A percentile compares a stretch with the other conserved stretches of the same genome.
Conservation (phyloP, 1,140 invertebrate species). For the Drosophila gunungcola region DNA sequence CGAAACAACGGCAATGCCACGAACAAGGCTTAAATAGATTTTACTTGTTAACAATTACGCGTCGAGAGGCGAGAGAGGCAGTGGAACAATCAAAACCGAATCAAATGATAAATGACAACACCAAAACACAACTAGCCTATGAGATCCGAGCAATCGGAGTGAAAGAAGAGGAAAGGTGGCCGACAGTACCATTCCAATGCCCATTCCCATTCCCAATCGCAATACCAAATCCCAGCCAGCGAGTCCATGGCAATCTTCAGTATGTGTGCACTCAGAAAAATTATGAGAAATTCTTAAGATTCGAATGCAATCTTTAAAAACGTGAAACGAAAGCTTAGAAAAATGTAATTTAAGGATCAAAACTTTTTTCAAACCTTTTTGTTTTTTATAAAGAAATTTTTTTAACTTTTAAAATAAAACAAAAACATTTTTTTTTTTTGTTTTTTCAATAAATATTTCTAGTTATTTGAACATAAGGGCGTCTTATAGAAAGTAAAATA, state of each 20-base stretch:
- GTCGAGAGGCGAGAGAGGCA: conserved; percentile 12
- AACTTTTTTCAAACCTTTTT: too few relatives aligned
- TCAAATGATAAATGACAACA: conserved; percentile 84
- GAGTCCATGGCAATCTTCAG: conserved; percentile 37
- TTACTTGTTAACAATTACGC: conserved; percentile 82
- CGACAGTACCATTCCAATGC: conserved; percentile 13
- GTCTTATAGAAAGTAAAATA: too few relatives aligned
- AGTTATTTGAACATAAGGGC: neutral
- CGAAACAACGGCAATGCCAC: conserved; percentile 43
- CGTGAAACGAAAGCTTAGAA: too few relatives aligned
- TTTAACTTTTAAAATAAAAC: too few relatives aligned
- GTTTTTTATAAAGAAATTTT: too few relatives aligned
- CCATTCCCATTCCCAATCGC: conserved; percentile 35
- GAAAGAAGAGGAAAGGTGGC: conserved; percentile 23
- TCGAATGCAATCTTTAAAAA: too few relatives aligned
- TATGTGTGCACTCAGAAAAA: conserved; percentile 20
- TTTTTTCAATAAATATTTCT: too few relatives aligned
- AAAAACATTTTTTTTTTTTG: too few relatives aligned
- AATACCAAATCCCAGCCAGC: conserved; percentile 34
- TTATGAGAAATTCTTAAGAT: neutral
- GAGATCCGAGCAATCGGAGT: conserved; percentile 40
- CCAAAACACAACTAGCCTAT: conserved; percentile 76
- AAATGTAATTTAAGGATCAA: too few relatives aligned
- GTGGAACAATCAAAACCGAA: conserved; percentile 73
- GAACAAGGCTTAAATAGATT: conserved; percentile 82